These are phyloP conservation scores for Ochotona curzoniae DNA, from an alignment of 2,113 vertebrate species.

Conservation along the genomic window DNA sequence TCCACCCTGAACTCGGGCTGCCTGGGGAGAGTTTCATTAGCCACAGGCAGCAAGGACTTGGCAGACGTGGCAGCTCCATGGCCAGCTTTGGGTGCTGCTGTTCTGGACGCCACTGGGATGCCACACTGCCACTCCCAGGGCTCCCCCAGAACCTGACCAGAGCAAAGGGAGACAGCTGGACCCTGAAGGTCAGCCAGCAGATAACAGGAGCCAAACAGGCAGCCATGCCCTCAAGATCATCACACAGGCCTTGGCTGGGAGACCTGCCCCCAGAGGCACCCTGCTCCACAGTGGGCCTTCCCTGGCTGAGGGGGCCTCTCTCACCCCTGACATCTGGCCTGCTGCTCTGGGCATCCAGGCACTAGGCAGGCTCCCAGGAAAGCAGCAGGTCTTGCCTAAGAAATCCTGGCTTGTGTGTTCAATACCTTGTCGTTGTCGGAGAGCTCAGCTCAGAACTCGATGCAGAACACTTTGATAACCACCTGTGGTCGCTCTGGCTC, in stretches of 20 bases:
- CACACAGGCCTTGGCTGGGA: neutral
- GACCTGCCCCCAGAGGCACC: neutral
- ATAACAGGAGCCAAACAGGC: too few species aligned
- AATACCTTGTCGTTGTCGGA: neutral
- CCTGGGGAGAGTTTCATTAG: rapidly evolving
- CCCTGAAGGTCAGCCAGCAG: neutral
- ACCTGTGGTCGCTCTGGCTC: neutral
- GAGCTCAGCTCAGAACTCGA: neutral
- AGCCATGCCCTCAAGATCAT: neutral
- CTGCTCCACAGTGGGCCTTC: neutral
- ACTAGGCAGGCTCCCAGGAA: neutral
- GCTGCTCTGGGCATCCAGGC: neutral
- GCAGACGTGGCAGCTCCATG: neutral
- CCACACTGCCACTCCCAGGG: rapidly evolving
- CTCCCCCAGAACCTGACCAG: neutral
- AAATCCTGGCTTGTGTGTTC: neutral
- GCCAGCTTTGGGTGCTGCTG: rapidly evolving
- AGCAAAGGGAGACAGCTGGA: neutral
- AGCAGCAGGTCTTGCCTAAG: neutral
- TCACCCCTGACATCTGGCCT: neutral
- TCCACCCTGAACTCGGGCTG: neutral
- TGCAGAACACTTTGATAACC: neutral
- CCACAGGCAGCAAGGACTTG: neutral
- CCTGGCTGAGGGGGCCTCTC: neutral
- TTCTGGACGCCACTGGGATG: neutral